A percentile compares a stretch with the other conserved stretches of the same genome.
Conservation (phyloP, 2,888 invertebrate species). For the Xylota sylvarum region DNA sequence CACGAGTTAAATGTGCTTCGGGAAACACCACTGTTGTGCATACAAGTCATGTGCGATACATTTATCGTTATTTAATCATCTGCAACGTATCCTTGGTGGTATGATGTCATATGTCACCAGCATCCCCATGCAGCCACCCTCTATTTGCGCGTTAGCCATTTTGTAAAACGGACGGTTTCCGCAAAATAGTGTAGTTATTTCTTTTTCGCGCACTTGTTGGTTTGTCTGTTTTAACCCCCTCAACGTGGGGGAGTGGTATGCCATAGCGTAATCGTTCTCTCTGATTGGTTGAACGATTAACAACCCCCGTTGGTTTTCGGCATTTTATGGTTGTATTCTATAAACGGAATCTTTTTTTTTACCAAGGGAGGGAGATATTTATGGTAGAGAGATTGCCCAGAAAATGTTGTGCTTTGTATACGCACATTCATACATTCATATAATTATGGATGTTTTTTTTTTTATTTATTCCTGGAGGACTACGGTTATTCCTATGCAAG, state of each 20-base stretch:
- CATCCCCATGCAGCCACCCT: constrained; percentile 39
- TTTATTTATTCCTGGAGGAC: constrained; percentile 2
- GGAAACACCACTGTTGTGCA: constrained; percentile 2
- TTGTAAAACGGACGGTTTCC: constrained; percentile 63
- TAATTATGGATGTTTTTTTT: constrained; percentile 6
- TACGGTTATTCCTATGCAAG: not conserved
- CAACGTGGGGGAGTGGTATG: constrained; percentile 71
- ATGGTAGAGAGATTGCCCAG: constrained; percentile 27
- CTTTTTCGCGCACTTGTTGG: constrained; percentile 52
- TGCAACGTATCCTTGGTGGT: constrained; percentile 30
- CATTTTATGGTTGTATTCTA: constrained; percentile 46
- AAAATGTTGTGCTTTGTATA: constrained; percentile 24
- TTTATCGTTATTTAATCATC: constrained; percentile 71
- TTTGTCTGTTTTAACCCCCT: constrained; percentile 27
- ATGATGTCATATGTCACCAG: constrained; percentile 45
- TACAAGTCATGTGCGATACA: constrained; percentile 49
- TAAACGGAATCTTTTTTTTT: constrained; percentile 54
- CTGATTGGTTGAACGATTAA: constrained; percentile 79
- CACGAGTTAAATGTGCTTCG: constrained; percentile 48
- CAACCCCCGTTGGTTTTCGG: constrained; percentile 79
- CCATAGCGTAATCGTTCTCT: constrained; percentile 52
- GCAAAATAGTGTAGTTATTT: constrained; percentile 36
- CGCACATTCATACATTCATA: not conserved
- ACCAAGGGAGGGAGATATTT: constrained; percentile 27
- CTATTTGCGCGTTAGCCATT: constrained; percentile 72